These are phyloP conservation scores for Phaetusa simplex DNA, from an alignment of 2,113 vertebrate genomes.

Conservation along the genomic window DNA sequence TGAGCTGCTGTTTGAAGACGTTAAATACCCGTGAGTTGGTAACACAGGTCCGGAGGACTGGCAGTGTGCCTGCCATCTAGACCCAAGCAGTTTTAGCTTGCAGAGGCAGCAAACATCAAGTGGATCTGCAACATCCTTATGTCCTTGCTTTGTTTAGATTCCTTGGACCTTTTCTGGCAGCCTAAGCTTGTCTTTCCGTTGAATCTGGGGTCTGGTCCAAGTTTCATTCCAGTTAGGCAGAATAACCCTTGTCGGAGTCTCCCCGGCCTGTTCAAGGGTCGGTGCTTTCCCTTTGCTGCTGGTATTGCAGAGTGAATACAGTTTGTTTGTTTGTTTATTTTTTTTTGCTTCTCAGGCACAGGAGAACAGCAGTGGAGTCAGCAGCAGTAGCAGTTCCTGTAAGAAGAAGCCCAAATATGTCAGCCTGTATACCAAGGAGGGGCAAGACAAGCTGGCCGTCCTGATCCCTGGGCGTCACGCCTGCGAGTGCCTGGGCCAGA, in stretches of 20 bases:
- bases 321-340: not conserved
- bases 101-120: not conserved
- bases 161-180: not conserved
- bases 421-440: conserved; percentile 89
- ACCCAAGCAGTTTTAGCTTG: not conserved
- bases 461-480: conserved; percentile 87
- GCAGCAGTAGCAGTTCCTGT: conserved; percentile 58
- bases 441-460: conserved; percentile 87
- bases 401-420: conserved; percentile 93
- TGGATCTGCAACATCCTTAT: not conserved
- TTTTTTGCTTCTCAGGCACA: conserved; percentile 79
- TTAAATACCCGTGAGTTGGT: fast-evolving
- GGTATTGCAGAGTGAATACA: not conserved
- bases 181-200: not conserved
- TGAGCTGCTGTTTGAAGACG: not conserved
- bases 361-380: conserved; percentile 58
- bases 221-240: not conserved
- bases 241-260: not conserved
- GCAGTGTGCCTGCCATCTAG: not conserved
- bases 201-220: not conserved
- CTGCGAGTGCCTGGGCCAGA: conserved; percentile 95
- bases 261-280: not conserved
- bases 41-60: fast-evolving
- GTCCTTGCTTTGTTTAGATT: not conserved
- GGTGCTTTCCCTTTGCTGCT: not conserved